Evolutionary conservation across 2,113 vertebrate genomes (phyloP).

Genomic region (Ammodytes dubius): DNA sequence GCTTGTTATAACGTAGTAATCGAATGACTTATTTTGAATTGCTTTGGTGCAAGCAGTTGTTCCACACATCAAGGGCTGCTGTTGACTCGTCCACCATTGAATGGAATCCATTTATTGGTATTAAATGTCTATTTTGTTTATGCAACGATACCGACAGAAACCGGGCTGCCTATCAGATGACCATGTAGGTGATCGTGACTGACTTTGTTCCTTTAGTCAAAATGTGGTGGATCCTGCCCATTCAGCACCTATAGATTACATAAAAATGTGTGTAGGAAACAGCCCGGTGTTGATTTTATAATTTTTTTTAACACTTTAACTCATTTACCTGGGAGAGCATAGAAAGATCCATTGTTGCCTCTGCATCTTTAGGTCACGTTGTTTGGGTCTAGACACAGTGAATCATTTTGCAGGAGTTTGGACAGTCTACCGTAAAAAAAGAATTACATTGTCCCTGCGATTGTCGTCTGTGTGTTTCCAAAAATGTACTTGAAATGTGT

Average conservation of each 20-base stretch:
- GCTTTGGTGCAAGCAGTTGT: slow-evolving; percentile 23
- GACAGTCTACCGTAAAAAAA: background rate
- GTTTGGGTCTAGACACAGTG: slow-evolving; percentile 7
- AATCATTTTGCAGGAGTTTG: background rate
- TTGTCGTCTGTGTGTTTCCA: slow-evolving; percentile 31
- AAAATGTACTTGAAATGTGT: slow-evolving; percentile 38
- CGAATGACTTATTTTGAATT: slow-evolving; percentile 37
- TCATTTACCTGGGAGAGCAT: slow-evolving; percentile 6
- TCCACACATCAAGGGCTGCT: slow-evolving; percentile 58
- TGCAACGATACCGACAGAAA: slow-evolving; percentile 54
- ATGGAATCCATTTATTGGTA: slow-evolving; percentile 20
- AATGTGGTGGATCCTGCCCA: slow-evolving; percentile 43
- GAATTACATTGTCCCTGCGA: background rate
- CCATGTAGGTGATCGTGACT: slow-evolving; percentile 7
- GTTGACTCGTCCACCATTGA: slow-evolving; percentile 10
- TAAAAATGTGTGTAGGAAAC: slow-evolving; percentile 33
- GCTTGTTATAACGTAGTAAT: background rate
- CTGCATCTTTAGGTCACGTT: slow-evolving; percentile 16
- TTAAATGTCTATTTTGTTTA: slow-evolving; percentile 48
- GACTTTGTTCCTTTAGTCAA: slow-evolving; percentile 32
- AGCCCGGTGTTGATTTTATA: slow-evolving; percentile 11
- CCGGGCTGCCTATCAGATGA: slow-evolving; percentile 70
- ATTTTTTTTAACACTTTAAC: slow-evolving; percentile 13
- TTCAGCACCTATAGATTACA: slow-evolving; percentile 62
- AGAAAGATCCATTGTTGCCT: slow-evolving; percentile 37